These are phyloP conservation scores for Premnoplex brunnescens DNA, from an alignment of 2,797 vertebrate genomes.

Conservation along the genomic window DNA sequence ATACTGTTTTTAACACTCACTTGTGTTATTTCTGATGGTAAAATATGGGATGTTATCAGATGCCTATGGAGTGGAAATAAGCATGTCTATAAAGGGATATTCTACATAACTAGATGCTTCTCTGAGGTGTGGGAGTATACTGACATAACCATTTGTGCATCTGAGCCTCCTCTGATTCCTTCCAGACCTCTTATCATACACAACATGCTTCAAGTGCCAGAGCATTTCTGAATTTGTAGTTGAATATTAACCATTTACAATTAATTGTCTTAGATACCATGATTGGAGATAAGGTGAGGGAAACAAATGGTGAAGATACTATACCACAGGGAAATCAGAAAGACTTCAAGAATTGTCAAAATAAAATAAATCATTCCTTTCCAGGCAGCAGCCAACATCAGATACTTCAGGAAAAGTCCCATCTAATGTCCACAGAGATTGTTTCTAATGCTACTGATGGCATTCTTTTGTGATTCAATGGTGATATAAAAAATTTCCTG, in stretches of 20 bases:
- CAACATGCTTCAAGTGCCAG: background rate
- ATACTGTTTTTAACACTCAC: slow-evolving; percentile 1
- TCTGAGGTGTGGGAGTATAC: slow-evolving; percentile 22
- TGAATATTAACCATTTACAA: background rate
- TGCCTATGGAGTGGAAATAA: slow-evolving; percentile 7
- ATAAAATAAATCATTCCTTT: background rate
- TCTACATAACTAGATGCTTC: slow-evolving; percentile 13
- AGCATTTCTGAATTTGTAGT: background rate
- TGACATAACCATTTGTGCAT: background rate
- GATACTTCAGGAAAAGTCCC: background rate
- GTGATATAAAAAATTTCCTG: background rate
- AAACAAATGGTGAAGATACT: background rate
- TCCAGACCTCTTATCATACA: background rate
- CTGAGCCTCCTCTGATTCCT: background rate
- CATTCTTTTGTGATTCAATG: background rate
- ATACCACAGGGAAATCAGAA: background rate
- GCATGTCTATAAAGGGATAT: slow-evolving; percentile 4
- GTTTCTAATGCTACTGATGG: background rate
- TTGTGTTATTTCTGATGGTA: slow-evolving; percentile 25
- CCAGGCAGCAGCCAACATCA: background rate
- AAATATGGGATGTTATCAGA: slow-evolving; percentile 23
- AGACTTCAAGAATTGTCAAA: background rate
- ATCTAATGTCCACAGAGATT: background rate
- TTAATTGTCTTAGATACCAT: background rate
- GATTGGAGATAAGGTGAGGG: background rate